These are phyloP conservation scores for Hesperia comma DNA, from an alignment of 2,888 invertebrate species.

Conservation along the genomic window DNA sequence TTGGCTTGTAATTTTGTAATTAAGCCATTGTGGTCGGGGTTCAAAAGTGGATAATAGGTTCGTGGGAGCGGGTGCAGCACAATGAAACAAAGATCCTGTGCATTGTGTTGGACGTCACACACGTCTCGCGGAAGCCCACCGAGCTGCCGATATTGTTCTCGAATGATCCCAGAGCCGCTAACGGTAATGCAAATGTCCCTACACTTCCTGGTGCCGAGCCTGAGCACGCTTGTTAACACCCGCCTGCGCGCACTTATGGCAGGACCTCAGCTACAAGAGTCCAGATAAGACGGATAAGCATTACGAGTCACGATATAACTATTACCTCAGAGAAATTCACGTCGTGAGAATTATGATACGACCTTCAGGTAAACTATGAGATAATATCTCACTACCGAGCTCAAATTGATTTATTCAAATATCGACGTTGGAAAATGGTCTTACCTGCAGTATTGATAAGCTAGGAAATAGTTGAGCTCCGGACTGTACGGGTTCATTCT, in stretches of 20 bases:
- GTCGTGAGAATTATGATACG: constrained; percentile 55
- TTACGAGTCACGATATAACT: constrained; percentile 71
- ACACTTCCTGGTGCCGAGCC: constrained; percentile 63
- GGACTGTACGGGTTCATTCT: constrained; percentile 95
- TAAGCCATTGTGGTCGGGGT: constrained; percentile 10
- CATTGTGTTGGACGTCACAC: constrained; percentile 49
- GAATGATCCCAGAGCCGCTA: constrained; percentile 67
- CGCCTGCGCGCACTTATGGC: constrained; percentile 60
- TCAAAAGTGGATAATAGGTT: constrained; percentile 31
- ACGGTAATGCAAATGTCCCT: constrained; percentile 76
- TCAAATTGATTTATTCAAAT: constrained; percentile 37
- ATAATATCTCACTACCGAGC: constrained; percentile 33
- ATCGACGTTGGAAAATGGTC: constrained; percentile 44
- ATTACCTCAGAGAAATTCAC: constrained; percentile 58
- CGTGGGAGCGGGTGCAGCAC: constrained; percentile 44
- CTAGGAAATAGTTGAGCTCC: constrained; percentile 93
- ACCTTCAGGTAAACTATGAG: constrained; percentile 46
- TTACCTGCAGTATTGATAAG: constrained; percentile 92
- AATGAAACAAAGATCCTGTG: constrained; percentile 44
- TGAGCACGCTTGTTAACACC: constrained; percentile 67
- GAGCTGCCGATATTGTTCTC: constrained; percentile 65
- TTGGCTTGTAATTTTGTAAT: constrained; percentile 15
- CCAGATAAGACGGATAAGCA: constrained; percentile 72
- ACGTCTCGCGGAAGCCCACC: constrained; percentile 58
- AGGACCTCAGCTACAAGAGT: constrained; percentile 59